phyloP scores from a whole-genome alignment of 2,113 vertebrate genomes.

The Actinemys pallida region DNA sequence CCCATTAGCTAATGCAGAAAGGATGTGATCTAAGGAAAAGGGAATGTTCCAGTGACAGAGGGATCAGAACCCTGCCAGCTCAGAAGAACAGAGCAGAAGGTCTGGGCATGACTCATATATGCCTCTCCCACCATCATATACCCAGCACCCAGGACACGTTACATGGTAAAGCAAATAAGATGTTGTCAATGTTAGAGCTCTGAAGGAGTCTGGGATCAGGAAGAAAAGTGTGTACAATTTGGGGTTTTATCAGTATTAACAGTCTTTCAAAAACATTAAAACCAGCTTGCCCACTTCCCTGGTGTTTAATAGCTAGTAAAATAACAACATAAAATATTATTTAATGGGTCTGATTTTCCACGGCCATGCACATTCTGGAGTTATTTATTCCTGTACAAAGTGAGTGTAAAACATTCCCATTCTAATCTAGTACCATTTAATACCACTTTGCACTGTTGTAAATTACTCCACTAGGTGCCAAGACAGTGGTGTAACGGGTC shows the following conservation, averaged over 20 bases:
- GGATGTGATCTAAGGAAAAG: background rate
- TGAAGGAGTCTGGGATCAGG: background rate
- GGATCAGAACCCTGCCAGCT: background rate
- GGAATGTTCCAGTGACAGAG: background rate
- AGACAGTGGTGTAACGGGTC: background rate
- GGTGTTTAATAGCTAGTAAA: background rate
- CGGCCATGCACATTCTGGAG: background rate
- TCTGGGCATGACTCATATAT: background rate
- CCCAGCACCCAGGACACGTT: background rate
- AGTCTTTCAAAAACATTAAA: background rate
- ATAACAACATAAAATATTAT: background rate
- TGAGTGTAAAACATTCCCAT: background rate
- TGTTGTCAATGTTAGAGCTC: background rate
- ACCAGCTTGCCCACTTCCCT: background rate
- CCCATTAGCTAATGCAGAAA: background rate
- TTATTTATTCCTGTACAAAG: background rate
- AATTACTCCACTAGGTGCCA: background rate
- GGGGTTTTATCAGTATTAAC: background rate
- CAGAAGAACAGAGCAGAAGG: background rate
- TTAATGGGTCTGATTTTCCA: background rate
- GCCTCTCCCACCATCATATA: background rate
- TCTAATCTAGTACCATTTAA: background rate
- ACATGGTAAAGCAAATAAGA: background rate
- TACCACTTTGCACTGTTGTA: background rate
- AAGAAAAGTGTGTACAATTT: background rate